phyloP scores from a whole-genome alignment of 2,797 vertebrate genomes.

The Catamblyrhynchus diadema region DNA sequence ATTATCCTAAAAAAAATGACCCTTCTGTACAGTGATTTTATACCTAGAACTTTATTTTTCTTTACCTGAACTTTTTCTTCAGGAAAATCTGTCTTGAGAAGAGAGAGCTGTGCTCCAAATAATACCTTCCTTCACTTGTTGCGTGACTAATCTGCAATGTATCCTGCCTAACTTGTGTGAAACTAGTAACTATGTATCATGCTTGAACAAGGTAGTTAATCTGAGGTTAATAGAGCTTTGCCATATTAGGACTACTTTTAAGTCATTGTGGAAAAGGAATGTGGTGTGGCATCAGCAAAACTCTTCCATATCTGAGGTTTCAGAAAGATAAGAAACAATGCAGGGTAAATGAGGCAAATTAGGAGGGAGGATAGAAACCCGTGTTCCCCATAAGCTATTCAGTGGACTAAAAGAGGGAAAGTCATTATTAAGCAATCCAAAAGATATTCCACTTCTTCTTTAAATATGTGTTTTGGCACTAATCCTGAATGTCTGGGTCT shows the following conservation, averaged over 20 bases:
- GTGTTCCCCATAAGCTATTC: not conserved
- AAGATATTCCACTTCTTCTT: not conserved
- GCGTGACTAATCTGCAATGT: slow-evolving; percentile 32
- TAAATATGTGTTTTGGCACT: not conserved
- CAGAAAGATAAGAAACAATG: not conserved
- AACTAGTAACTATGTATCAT: slow-evolving; percentile 43
- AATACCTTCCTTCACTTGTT: not conserved
- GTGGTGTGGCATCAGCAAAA: not conserved
- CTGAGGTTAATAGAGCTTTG: slow-evolving; percentile 23
- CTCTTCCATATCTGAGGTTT: not conserved
- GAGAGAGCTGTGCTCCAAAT: not conserved
- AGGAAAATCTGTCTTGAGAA: not conserved
- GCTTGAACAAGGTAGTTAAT: slow-evolving; percentile 24
- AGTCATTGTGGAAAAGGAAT: not conserved
- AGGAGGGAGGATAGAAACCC: not conserved
- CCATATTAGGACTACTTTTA: slow-evolving; percentile 25
- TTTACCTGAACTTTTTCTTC: not conserved
- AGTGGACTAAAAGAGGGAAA: not conserved
- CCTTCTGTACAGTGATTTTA: not conserved
- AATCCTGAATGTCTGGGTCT: not conserved
- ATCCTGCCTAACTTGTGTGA: slow-evolving; percentile 33
- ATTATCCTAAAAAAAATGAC: not conserved
- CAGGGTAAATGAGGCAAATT: not conserved
- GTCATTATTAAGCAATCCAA: not conserved
- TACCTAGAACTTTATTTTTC: not conserved